phyloP scores from a whole-genome alignment of 53 echinoderm and acorn worm species.

The Henricia sp. region DNA sequence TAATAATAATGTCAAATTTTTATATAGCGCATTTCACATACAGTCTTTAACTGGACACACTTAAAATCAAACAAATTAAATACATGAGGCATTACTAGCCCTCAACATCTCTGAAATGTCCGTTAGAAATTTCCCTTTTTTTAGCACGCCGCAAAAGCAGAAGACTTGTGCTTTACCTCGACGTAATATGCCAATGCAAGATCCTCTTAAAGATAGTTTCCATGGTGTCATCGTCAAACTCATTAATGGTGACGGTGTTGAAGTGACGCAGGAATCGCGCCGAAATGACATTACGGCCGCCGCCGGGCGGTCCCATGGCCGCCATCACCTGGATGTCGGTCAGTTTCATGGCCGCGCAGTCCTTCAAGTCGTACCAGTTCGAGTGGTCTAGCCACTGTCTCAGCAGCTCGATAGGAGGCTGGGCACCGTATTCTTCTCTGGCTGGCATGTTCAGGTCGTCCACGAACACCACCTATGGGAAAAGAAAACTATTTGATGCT shows the following conservation, averaged over 20 bases:
- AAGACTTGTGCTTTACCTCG: conserved; percentile 85
- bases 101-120: too few relatives aligned
- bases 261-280: conserved; percentile 94
- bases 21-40: neutral
- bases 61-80: neutral
- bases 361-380: conserved; percentile 98
- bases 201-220: conserved; percentile 88
- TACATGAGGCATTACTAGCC: neutral
- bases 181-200: conserved; percentile 83
- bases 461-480: conserved; percentile 84
- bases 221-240: conserved; percentile 98
- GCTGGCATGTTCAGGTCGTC: conserved; percentile 99
- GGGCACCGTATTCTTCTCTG: conserved; percentile 92
- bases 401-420: conserved; percentile 93
- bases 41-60: too few relatives aligned
- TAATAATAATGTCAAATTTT: neutral
- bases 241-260: conserved; percentile 98
- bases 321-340: conserved; percentile 95
- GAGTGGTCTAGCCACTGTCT: conserved; percentile 96
- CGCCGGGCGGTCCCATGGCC: conserved; percentile 99
- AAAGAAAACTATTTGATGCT: too few relatives aligned
- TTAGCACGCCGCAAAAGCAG: conserved; percentile 80
- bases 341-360: conserved; percentile 90
- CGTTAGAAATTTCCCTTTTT: too few relatives aligned
- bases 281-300: conserved; percentile 89